A percentile compares a stretch with the other conserved stretches of the same genome.
Evolutionary conservation across 2,888 invertebrate species (phyloP).

Genomic region (Danaus chrysippus): DNA sequence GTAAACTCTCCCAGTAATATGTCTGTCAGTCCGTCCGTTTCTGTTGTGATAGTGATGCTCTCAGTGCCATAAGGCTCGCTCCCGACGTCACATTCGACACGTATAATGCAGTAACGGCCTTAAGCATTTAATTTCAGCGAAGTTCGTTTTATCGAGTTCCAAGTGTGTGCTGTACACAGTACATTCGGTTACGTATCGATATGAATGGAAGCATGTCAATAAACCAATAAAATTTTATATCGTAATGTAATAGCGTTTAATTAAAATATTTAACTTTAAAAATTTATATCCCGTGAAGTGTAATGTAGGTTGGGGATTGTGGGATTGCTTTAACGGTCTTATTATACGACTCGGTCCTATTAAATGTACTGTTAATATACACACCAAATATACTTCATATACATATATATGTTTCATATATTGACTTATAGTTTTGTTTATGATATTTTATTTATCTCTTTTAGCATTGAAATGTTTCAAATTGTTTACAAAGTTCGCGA

Average conservation of each 20-base stretch:
- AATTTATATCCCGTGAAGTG: constrained; percentile 27
- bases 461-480: too few relatives aligned
- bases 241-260: constrained; percentile 31
- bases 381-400: too few relatives aligned
- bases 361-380: background rate
- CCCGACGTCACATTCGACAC: constrained; percentile 20
- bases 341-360: background rate
- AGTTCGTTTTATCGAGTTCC: constrained; percentile 22
- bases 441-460: too few relatives aligned
- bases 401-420: too few relatives aligned
- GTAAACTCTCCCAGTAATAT: too few relatives aligned
- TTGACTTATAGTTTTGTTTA: too few relatives aligned
- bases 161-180: constrained; percentile 16
- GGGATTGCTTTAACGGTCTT: background rate
- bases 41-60: background rate
- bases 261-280: constrained; percentile 33
- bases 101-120: constrained; percentile 20
- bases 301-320: constrained; percentile 9
- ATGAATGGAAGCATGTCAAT: constrained; percentile 31
- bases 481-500: too few relatives aligned
- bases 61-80: background rate
- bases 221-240: constrained; percentile 32
- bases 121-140: constrained; percentile 28
- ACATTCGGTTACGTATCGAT: constrained; percentile 15
- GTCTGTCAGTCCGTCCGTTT: too few relatives aligned